Base-by-base conservation (phyloP, 2,113 vertebrate genomes). In the Cryptotis parvus region DNA sequence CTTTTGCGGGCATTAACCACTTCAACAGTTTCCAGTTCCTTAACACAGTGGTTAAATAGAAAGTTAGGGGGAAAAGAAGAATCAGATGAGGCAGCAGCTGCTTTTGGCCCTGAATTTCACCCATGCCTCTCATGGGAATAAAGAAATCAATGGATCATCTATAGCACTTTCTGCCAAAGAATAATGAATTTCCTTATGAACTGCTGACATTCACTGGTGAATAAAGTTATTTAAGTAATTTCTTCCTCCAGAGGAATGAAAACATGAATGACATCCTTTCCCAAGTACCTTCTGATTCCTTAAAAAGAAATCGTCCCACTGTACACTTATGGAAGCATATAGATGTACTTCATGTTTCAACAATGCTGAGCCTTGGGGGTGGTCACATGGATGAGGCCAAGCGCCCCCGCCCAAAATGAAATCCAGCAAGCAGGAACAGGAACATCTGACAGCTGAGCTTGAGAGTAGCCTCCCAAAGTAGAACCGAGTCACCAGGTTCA, bases 201-300 rank as follows among this genome's bases (percentile, higher is more conserved):
- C 72, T 82, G 65, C 73, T 91, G 91, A 10, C 37, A 85, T 66
- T 89, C 87, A 79, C n/a, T 43, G 55, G 31, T 27, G 66, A 91
- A 69, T 72, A 43, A 68, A 85, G n/a, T 58, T 73, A 58, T 41
- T 91, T 55, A 52, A 92, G 74, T 82, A 72, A 33, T 43, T 91
- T 91, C 20, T 33, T 4, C n/a, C n/a, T n/a, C n/a, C n/a, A n/a
- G n/a, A n/a, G n/a, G n/a, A 52, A 10, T 31, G 26, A 95, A 91
- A 79, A 31, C 31, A 58, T 33, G 29, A 84, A 72, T 76, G 49
- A 72, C 22, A 78, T 52, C 16, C 37, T 91, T 83, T 69, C 37
- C n/a, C 41, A 61, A 87, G 41, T 70, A 77, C 26, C 49, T 93
- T 65, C 24, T 85, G 75, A 70, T 90, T 88, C 93, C 65, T 90